Conservation (phyloP, 1,140 invertebrate species). For the Octopus sinensis region DNA sequence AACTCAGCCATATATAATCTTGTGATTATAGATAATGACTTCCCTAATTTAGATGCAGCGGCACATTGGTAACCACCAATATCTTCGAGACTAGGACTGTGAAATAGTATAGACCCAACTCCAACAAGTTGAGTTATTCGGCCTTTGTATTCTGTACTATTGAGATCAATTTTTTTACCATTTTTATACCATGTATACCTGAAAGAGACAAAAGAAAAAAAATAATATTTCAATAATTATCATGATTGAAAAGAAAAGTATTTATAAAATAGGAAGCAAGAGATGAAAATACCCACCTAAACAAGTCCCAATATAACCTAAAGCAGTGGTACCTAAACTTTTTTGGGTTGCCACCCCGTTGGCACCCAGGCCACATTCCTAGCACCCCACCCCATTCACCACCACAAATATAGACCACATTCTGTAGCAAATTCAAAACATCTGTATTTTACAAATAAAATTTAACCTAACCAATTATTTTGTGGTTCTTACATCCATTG, state of each 20-base stretch:
- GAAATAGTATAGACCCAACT: constrained; percentile 84
- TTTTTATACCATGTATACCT: constrained; percentile 96
- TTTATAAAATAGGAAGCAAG: neutral
- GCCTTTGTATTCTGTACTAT: constrained; percentile 72
- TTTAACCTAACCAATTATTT: no score
- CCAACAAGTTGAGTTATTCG: constrained; percentile 74
- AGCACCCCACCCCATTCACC: no score
- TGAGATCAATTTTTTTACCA: constrained; percentile 75
- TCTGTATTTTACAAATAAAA: no score
- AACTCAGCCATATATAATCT: constrained; percentile 26
- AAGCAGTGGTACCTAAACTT: neutral
- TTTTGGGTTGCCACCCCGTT: neutral
- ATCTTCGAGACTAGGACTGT: constrained; percentile 81
- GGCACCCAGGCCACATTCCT: no score
- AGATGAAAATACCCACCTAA: no score
- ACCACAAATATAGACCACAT: no score
- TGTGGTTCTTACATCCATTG: no score
- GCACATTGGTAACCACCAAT: constrained; percentile 92
- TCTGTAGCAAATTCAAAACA: no score
- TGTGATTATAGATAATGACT: constrained; percentile 43
- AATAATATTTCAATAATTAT: neutral
- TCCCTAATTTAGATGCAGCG: constrained; percentile 83
- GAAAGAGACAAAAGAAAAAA: constrained; percentile 31
- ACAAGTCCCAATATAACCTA: neutral
- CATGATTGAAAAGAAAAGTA: neutral